Evolutionary conservation across 2,797 vertebrate species (phyloP), one percentile per base, ranked within the genome.

Genomic region (Erpetoichthys calabaricus): DNA sequence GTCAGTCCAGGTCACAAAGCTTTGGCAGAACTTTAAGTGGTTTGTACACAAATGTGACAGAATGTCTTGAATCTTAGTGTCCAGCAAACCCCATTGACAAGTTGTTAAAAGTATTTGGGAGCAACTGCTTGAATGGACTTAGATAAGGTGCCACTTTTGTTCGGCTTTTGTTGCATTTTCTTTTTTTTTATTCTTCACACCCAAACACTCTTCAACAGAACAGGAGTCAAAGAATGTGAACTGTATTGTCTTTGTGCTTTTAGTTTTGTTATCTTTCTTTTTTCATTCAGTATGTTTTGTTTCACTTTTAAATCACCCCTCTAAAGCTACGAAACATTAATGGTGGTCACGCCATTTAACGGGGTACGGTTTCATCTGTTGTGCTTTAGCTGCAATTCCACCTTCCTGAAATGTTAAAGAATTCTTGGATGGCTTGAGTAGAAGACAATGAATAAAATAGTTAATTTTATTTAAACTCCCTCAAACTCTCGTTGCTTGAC

Each of bases 11-110:
- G 92, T 95, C 94, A 98, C 91, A 89, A 88, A 84, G 91, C 85
- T 90, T 85, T 83, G 83, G 80, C 74, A 79, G 75, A 84, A 86
- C 86, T 92, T 92, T 91, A 94, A 86, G 89, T 88, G 83, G 89
- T 96, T 90, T 90, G 92, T 95, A 98, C 92, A 98, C 94, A 94
- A 90, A 94, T 89, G 92, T 91, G 91, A 94, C 92, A 94, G 91
- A 91, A 82, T 75, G 82, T 76, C 88, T 86, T 87, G 84, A 88
- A 89, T 84, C 88, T 84, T 42, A 59, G 81, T 82, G 86, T 84
- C 90, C 90, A 84, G 86, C 84, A 80, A 86, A 91, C 82, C 77
- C 78, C 80, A 79, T 89, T 95, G 92, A 98, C 93, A 94, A 91
- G 91, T 89, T 88, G 87, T 92, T 96, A 89, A 91, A 94, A 94